These are phyloP conservation scores for Plectropomus leopardus DNA, from an alignment of 2,113 vertebrate species.

Conservation along the genomic window DNA sequence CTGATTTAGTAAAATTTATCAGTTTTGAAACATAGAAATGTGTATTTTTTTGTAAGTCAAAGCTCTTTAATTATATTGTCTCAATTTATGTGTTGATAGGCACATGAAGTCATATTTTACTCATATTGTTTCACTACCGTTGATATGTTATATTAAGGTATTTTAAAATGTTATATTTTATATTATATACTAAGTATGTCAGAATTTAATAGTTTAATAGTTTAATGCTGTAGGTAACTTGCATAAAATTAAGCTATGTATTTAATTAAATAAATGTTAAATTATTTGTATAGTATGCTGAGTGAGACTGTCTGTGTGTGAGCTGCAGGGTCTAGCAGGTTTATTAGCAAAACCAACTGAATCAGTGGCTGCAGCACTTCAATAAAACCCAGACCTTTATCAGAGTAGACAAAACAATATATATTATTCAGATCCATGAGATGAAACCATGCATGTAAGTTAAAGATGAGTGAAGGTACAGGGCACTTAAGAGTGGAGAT, in stretches of 20 bases:
- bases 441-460: conserved; percentile 14
- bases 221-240: background rate
- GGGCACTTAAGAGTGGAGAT: conserved; percentile 7
- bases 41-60: background rate
- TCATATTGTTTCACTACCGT: background rate
- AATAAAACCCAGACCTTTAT: background rate
- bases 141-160: background rate
- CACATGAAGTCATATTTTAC: too few relatives aligned
- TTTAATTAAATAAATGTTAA: background rate
- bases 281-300: background rate
- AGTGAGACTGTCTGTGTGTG: too few relatives aligned
- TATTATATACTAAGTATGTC: too few relatives aligned
- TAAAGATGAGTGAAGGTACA: conserved; percentile 12
- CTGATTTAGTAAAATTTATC: background rate
- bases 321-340: background rate
- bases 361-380: background rate
- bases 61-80: too few relatives aligned
- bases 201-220: too few relatives aligned
- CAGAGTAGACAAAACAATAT: background rate
- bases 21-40: background rate
- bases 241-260: too few relatives aligned
- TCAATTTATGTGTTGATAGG: too few relatives aligned
- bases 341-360: background rate
- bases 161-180: background rate
- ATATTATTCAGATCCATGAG: background rate